phyloP scores from a whole-genome alignment of 2,113 vertebrate genomes.

The Leptobrachium ailaonicum region DNA sequence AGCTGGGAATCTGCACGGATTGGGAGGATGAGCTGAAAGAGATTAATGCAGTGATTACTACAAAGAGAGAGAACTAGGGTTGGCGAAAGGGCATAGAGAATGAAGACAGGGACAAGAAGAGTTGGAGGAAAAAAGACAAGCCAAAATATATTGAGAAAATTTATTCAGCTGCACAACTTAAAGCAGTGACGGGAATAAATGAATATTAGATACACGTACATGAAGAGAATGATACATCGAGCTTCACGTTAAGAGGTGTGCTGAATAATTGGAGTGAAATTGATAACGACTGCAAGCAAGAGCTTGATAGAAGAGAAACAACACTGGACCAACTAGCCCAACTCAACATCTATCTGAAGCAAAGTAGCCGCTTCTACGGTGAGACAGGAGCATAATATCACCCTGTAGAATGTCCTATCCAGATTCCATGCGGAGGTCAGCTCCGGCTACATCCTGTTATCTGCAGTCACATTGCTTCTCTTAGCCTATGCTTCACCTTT shows the following conservation, averaged over 20 bases:
- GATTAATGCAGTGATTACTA: conserved; percentile 32
- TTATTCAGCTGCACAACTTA: background rate
- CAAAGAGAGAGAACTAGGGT: conserved; percentile 24
- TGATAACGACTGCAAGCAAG: background rate
- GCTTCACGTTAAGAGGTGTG: background rate
- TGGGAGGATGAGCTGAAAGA: conserved; percentile 17
- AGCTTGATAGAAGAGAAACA: background rate
- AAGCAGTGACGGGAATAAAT: background rate
- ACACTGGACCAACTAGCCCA: conserved; percentile 44
- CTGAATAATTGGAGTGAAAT: background rate
- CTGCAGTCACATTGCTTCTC: too few relatives aligned
- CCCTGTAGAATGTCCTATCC: too few relatives aligned
- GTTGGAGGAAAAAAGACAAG: background rate
- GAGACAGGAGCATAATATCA: background rate
- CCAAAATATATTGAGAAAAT: background rate
- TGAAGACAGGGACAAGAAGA: background rate
- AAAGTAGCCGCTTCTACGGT: conserved; percentile 48
- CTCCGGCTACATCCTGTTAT: too few relatives aligned
- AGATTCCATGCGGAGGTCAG: too few relatives aligned
- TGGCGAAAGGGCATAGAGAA: conserved; percentile 5
- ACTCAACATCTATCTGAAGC: conserved; percentile 45
- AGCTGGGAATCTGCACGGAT: conserved; percentile 32
- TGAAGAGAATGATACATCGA: conserved; percentile 16
- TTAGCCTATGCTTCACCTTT: too few relatives aligned
- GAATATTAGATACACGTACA: background rate